Percentiles rank a stretch among this genome's conserved stretches.
Evolutionary conservation across 2,113 vertebrate genomes (phyloP).

Genomic region (Hepsetus odoe): DNA sequence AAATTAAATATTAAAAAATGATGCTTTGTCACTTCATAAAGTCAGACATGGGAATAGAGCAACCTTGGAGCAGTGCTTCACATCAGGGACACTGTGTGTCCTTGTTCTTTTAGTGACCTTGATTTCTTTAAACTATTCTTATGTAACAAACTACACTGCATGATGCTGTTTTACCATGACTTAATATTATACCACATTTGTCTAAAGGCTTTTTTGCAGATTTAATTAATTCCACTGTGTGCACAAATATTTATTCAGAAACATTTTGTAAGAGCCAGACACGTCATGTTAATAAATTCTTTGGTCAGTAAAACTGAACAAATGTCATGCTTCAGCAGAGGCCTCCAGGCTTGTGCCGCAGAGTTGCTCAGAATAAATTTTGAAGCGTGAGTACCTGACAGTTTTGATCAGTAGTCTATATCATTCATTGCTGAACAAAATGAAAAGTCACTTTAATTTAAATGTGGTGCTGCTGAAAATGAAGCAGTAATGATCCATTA

Average conservation of each 20-base stretch:
- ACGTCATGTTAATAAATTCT: neutral
- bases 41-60: no score
- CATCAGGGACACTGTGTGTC: no score
- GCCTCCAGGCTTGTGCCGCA: conserved; percentile 3
- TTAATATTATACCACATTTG: no score
- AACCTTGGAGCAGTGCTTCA: no score
- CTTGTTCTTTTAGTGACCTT: no score
- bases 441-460: conserved; percentile 29
- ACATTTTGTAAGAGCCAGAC: neutral
- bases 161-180: no score
- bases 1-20: no score
- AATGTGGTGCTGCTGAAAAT: conserved; percentile 2
- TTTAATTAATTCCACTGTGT: neutral
- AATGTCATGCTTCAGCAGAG: neutral
- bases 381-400: conserved; percentile 17
- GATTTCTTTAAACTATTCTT: no score
- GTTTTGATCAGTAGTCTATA: conserved; percentile 34
- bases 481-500: conserved; percentile 6
- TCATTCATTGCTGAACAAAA: conserved; percentile 2
- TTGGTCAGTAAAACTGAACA: neutral
- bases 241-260: neutral
- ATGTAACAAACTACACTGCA: no score
- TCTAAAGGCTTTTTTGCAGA: neutral
- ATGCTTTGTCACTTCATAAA: no score
- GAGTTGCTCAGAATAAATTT: conserved; percentile 11